Percentiles rank a stretch among this genome's conserved stretches.
Conservation (phyloP, 2,888 invertebrate species). For the Aphidoletes aphidimyza region DNA sequence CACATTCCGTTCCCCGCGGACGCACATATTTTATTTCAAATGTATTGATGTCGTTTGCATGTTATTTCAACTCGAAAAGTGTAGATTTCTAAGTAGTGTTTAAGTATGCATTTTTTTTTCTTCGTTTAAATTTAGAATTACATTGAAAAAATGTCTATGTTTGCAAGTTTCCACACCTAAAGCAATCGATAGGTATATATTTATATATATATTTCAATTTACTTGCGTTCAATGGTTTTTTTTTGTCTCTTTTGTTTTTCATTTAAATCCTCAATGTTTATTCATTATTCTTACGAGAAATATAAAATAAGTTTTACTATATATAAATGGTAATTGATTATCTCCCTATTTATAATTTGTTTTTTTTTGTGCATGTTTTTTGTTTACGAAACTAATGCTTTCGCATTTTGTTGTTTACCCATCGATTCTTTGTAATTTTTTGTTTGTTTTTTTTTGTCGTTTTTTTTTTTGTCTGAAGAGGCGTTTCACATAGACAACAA, state of each 20-base stretch:
- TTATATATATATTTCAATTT: constrained; percentile 42
- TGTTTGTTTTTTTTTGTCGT: neutral
- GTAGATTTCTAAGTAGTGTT: constrained; percentile 44
- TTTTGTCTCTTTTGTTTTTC: neutral
- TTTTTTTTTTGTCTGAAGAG: neutral
- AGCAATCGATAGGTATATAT: neutral
- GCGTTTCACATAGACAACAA: neutral
- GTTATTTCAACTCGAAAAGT: neutral
- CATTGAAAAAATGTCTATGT: constrained; percentile 45
- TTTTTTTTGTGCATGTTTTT: constrained; percentile 39
- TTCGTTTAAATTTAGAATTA: constrained; percentile 36
- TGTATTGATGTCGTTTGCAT: constrained; percentile 17
- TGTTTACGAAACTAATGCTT: neutral
- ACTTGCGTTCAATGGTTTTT: neutral
- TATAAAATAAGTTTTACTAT: constrained; percentile 47
- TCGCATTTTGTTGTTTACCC: constrained; percentile 22
- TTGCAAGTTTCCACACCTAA: constrained; percentile 40
- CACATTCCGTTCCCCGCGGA: neutral
- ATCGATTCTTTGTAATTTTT: neutral
- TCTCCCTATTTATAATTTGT: constrained; percentile 46
- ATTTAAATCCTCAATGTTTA: neutral
- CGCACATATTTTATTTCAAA: neutral
- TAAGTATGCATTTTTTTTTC: constrained; percentile 35
- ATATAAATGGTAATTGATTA: constrained; percentile 51
- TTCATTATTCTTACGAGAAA: constrained; percentile 42